phyloP scores from a whole-genome alignment of 2,797 vertebrate species.

The Picus viridis region DNA sequence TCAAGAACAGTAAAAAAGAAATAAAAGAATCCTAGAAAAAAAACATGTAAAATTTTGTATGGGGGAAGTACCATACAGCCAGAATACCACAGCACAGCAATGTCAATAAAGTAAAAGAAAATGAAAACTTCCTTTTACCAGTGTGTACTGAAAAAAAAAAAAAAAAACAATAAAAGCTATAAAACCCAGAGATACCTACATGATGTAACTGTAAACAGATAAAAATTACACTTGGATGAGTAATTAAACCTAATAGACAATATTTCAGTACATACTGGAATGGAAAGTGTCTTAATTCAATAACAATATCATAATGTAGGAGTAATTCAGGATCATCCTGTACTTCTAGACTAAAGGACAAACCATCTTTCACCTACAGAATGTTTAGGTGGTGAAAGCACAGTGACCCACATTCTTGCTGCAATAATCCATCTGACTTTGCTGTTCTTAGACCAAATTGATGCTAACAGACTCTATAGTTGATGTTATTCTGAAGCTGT shows the following conservation, averaged over 20 bases:
- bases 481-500: neutral
- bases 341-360: neutral
- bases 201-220: neutral
- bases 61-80: neutral
- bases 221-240: neutral
- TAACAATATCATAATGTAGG: neutral
- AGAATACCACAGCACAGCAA: neutral
- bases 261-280: neutral
- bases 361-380: neutral
- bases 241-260: neutral
- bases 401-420: neutral
- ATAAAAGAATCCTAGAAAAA: neutral
- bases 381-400: neutral
- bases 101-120: neutral
- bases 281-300: neutral
- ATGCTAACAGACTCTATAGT: neutral
- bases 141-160: neutral
- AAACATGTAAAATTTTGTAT: neutral
- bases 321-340: neutral
- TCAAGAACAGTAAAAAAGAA: neutral
- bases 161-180: neutral
- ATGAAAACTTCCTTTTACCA: neutral
- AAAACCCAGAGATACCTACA: neutral
- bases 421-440: neutral
- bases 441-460: neutral